phyloP scores from a whole-genome alignment of 1,140 invertebrate genomes.

The Papilio dardanus region DNA sequence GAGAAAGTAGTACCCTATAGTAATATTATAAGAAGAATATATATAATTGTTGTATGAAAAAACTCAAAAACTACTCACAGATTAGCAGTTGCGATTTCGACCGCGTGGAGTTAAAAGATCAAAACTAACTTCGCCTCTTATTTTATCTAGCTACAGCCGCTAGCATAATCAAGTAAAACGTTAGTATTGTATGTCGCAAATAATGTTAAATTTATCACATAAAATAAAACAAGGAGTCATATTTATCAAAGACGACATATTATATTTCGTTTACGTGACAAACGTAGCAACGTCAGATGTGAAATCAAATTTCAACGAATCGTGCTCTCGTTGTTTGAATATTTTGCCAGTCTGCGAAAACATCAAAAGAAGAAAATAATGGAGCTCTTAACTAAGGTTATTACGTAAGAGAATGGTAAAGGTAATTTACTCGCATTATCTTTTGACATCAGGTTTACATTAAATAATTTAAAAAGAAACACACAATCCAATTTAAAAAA shows the following conservation, averaged over 20 bases:
- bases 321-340: constrained; percentile 1
- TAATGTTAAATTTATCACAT: not conserved
- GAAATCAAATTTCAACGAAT: constrained; percentile 16
- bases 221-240: not conserved
- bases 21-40: too few species aligned
- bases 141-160: too few species aligned
- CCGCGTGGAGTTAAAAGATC: too few species aligned
- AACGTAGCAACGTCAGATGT: constrained; percentile 16
- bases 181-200: too few species aligned
- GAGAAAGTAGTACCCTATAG: too few species aligned
- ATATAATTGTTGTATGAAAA: too few species aligned
- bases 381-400: constrained; percentile 13
- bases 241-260: constrained; percentile 18
- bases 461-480: too few species aligned
- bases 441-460: not conserved
- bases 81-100: too few species aligned
- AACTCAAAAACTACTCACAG: too few species aligned
- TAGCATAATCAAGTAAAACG: too few species aligned
- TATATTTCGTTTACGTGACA: not conserved
- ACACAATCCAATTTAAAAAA: too few species aligned
- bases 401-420: not conserved
- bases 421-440: constrained; percentile 12
- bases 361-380: constrained; percentile 23
- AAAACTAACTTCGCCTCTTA: too few species aligned
- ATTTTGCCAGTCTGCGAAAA: not conserved